These are phyloP conservation scores for Quadriops clusia DNA, from an alignment of 2,888 invertebrate genomes.

Conservation along the genomic window DNA sequence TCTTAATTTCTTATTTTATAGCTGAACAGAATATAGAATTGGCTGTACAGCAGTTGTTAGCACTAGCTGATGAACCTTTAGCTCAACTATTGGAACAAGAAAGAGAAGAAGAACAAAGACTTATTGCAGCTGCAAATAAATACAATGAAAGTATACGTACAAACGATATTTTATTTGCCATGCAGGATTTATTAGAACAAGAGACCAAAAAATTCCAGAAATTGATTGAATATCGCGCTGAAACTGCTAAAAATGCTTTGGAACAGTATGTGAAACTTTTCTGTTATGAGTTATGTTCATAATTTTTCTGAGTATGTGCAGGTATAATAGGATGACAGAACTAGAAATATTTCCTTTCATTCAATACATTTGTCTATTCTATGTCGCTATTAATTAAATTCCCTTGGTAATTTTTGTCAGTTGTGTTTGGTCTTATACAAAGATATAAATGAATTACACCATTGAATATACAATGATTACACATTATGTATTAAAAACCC, in stretches of 20 bases:
- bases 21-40: conserved; percentile 55
- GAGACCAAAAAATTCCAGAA: conserved; percentile 51
- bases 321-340: too few species aligned
- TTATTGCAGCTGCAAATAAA: conserved; percentile 47
- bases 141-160: conserved; percentile 49
- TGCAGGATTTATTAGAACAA: conserved; percentile 57
- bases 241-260: conserved; percentile 48
- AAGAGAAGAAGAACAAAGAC: conserved; percentile 50
- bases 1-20: conserved; percentile 23
- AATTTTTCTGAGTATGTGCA: conserved; percentile 2
- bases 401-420: too few species aligned
- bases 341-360: too few species aligned
- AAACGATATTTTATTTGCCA: conserved; percentile 56
- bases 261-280: conserved; percentile 38
- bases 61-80: conserved; percentile 48
- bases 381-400: too few species aligned
- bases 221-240: conserved; percentile 46
- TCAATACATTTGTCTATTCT: too few species aligned
- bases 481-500: too few species aligned
- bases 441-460: too few species aligned
- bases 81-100: conserved; percentile 55
- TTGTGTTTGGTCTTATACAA: too few species aligned
- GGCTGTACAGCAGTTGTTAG: conserved; percentile 53
- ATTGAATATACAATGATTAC: too few species aligned
- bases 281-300: conserved; percentile 3